Conservation (phyloP, 1,140 invertebrate genomes). For the Leucophenga varia region DNA sequence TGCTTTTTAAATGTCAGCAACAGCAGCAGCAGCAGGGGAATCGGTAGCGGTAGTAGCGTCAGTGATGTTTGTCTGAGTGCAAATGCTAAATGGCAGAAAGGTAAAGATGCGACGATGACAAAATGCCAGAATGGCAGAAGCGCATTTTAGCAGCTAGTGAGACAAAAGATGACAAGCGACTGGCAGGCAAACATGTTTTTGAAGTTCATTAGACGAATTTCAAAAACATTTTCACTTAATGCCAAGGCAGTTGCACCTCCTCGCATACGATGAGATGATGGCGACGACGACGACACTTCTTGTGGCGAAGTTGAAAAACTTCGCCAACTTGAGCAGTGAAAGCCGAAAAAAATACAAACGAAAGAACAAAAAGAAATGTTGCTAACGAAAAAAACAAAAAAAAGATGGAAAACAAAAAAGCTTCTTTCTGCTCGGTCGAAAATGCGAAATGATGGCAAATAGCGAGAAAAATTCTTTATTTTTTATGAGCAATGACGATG, state of each 20-base stretch:
- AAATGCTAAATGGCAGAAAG: conserved; percentile 27
- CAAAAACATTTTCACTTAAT: conserved; percentile 49
- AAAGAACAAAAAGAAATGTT: no score
- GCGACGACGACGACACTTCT: conserved; percentile 26
- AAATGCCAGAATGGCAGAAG: no score
- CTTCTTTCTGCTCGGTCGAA: no score
- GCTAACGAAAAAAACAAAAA: no score
- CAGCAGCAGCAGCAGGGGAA: conserved; percentile 27
- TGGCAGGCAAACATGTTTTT: conserved; percentile 48
- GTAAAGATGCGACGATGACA: conserved; percentile 42
- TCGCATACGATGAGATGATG: background rate
- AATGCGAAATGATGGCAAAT: no score
- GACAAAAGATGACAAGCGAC: conserved; percentile 49
- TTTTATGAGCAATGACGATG: no score
- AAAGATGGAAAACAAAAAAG: no score
- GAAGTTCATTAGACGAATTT: conserved; percentile 55
- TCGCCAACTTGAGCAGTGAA: conserved; percentile 25
- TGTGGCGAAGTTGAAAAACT: conserved; percentile 35
- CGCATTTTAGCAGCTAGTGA: no score
- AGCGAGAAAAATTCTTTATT: no score
- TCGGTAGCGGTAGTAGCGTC: no score
- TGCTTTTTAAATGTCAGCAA: conserved; percentile 51
- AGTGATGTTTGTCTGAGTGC: conserved; percentile 17
- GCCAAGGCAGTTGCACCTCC: conserved; percentile 23
- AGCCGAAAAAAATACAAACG: conserved; percentile 47